These are phyloP conservation scores for Diabrotica virgifera DNA, from an alignment of 1,140 invertebrate genomes.

Conservation along the genomic window DNA sequence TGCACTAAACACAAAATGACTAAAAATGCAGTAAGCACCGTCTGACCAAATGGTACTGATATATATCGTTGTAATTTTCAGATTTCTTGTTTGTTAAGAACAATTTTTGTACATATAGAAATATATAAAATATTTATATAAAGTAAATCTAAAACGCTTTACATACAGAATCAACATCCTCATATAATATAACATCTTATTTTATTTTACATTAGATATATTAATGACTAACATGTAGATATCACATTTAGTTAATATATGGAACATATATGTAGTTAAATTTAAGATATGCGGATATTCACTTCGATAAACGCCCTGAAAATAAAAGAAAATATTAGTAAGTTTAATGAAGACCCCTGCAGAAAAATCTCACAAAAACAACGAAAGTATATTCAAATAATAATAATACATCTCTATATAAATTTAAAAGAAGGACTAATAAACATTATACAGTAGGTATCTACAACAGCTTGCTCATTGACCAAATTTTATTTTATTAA, in stretches of 20 bases:
- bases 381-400: neutral
- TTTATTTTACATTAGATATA: neutral
- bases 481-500: too few relatives aligned
- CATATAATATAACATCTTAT: neutral
- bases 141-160: neutral
- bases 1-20: too few relatives aligned
- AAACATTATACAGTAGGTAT: too few relatives aligned
- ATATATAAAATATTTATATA: neutral
- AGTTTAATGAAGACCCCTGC: neutral
- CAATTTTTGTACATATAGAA: neutral
- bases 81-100: neutral
- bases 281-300: constrained; percentile 7
- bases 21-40: too few relatives aligned
- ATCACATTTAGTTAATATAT: constrained; percentile 19
- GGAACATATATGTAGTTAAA: neutral
- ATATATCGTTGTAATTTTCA: neutral
- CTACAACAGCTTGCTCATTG: neutral
- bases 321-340: constrained; percentile 2
- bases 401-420: neutral
- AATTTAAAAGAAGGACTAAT: neutral
- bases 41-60: too few relatives aligned
- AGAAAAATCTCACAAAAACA: neutral
- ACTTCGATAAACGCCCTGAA: neutral
- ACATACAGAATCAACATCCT: neutral
- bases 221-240: constrained; percentile 18